A percentile compares a stretch with the other conserved stretches of the same genome.
Conservation (phyloP, 2,888 invertebrate genomes). For the Stenichneumon culpator region DNA sequence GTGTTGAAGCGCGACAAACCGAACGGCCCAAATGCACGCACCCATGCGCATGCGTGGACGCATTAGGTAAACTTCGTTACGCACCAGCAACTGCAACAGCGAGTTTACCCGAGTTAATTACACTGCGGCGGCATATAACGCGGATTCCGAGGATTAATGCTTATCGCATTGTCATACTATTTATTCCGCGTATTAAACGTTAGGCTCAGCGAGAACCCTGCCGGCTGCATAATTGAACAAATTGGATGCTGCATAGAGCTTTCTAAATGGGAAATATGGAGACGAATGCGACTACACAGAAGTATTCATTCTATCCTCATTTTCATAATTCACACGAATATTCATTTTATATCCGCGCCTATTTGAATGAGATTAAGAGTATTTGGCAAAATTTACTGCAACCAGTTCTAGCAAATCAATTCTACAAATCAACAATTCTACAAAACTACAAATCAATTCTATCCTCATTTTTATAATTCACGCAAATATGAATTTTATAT, state of each 20-base stretch:
- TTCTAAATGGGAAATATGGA: not conserved
- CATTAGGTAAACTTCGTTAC: conserved; percentile 52
- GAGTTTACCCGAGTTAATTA: conserved; percentile 66
- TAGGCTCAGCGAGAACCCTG: not conserved
- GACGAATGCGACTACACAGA: not conserved
- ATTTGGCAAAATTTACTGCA: no score
- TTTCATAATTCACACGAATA: conserved; percentile 2
- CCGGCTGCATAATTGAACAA: conserved; percentile 16
- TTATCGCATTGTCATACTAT: conserved; percentile 37
- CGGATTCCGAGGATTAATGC: conserved; percentile 57
- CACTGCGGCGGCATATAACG: conserved; percentile 62
- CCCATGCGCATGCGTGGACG: not conserved
- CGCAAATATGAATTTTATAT: not conserved
- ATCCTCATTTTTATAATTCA: conserved; percentile 6
- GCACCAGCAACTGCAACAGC: conserved; percentile 42
- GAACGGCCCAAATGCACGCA: conserved; percentile 21
- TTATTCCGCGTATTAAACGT: conserved; percentile 33
- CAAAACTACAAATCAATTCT: not conserved
- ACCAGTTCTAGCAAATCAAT: no score
- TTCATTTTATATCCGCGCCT: not conserved
- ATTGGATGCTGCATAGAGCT: conserved; percentile 17
- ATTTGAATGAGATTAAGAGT: not conserved
- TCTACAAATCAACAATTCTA: no score
- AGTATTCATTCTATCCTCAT: not conserved
- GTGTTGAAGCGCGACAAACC: conserved; percentile 40